Evolutionary conservation across 2,113 vertebrate genomes (phyloP).

Genomic region (Edolisoma coerulescens): DNA sequence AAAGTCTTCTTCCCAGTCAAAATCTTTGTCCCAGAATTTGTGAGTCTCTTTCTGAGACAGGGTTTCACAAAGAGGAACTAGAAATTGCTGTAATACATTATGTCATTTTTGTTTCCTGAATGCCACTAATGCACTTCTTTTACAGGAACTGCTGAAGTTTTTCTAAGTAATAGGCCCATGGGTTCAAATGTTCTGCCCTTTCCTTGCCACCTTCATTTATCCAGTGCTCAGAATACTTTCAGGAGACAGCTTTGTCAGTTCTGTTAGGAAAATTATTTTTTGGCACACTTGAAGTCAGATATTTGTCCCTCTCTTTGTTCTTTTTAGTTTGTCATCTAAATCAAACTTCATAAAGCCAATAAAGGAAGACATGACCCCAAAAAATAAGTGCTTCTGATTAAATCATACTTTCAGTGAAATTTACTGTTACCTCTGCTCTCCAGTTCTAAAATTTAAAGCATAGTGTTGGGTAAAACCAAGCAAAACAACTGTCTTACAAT

Average conservation of each 20-base stretch:
- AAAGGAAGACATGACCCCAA: not conserved
- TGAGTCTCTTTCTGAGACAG: not conserved
- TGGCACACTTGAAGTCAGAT: not conserved
- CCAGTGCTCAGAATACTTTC: not conserved
- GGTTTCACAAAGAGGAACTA: not conserved
- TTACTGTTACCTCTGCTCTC: not conserved
- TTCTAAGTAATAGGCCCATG: not conserved
- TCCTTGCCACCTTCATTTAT: not conserved
- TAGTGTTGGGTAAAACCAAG: not conserved
- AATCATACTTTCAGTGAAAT: constrained; percentile 1
- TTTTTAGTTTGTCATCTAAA: not conserved
- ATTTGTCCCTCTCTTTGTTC: not conserved
- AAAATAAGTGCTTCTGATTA: not conserved
- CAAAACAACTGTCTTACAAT: not conserved
- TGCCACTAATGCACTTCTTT: not conserved
- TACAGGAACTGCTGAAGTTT: not conserved
- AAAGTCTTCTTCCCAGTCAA: not conserved
- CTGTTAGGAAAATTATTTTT: constrained; percentile 23
- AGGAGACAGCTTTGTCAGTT: constrained; percentile 13
- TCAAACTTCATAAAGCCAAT: not conserved
- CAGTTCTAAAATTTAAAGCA: not conserved
- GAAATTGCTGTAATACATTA: not conserved
- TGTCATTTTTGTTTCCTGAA: not conserved
- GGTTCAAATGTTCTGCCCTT: not conserved
- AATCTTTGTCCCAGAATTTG: not conserved